Conservation (phyloP, 2,113 vertebrate species). For the Dicrurus megarhynchus region DNA sequence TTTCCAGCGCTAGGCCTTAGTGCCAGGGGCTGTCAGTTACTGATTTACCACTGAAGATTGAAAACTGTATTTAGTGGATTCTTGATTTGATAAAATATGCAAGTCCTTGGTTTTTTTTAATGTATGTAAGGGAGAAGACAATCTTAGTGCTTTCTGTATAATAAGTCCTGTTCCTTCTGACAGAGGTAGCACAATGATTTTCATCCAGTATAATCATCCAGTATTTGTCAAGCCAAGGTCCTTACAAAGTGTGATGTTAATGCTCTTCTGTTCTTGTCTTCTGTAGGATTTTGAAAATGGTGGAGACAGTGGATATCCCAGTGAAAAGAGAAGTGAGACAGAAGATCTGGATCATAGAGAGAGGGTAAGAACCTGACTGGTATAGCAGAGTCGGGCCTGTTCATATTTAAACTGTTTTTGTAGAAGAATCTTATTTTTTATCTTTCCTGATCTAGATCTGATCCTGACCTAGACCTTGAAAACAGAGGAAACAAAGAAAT, state of each 20-base stretch:
- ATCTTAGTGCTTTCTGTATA: background rate
- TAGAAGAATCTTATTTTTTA: background rate
- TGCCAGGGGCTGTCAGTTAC: background rate
- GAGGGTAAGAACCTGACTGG: constrained; percentile 66
- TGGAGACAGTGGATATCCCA: constrained; percentile 95
- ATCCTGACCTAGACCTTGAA: background rate
- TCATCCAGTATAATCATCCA: background rate
- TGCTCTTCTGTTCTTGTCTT: background rate
- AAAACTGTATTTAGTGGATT: background rate
- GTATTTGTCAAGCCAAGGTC: background rate
- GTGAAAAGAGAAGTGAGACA: constrained; percentile 89
- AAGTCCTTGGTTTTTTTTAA: background rate
- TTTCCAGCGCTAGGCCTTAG: background rate
- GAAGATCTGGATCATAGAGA: constrained; percentile 85
- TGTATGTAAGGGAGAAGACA: background rate
- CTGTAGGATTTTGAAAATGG: constrained; percentile 87
- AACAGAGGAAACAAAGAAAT: background rate
- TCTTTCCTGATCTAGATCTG: background rate
- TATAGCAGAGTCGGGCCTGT: background rate
- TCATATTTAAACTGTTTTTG: background rate
- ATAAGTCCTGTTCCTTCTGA: background rate
- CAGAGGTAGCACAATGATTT: background rate
- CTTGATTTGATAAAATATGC: background rate
- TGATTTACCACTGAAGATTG: background rate
- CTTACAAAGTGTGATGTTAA: background rate